Base-by-base conservation (phyloP, 2,888 invertebrate genomes). In the Ptychoptera albimana region DNA sequence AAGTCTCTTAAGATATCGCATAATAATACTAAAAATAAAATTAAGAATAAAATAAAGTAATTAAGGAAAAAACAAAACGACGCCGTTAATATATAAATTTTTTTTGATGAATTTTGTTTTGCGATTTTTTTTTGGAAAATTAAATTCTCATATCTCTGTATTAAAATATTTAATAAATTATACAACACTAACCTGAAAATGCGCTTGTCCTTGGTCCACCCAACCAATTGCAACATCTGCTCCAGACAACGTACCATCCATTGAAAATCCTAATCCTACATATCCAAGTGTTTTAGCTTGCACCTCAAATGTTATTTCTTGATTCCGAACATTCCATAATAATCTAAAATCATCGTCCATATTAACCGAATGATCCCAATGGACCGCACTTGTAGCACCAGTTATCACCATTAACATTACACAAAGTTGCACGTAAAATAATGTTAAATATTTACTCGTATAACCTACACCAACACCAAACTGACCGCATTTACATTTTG, bases 171-270 rank as follows among this genome's bases (percentile, higher is more conserved):
- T n/a, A n/a, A n/a, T n/a, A 23, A 23, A 23, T 7, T 5, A 7
- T 23, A 23, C 7, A 23, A 23, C n/a, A 72, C 79, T 79, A 66
- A 85, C 85, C 78, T 84, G 77, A 65, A 85, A 75, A 66, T 82
- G 79, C 54, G 82, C 82, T 67, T 77, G 75, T 59, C 77, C 76
- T 55, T 82, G 79, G 67, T 85, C 82, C 53, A 91, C 82, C 89
- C 91, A 91, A 48, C 84, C 88, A 60, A 91, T 77, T 53, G 88
- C 79, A 67, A 92, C 77, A 72, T 92, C 91, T 47, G 86, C 78
- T 39, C 83, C 84, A 57, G 77, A 73, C 76, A 84, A 79, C 52
- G 77, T 75, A 50, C 85, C 83, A 58, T 77, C 80, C 45, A 75
- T 75, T 52, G 86, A 86, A 64, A 91, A 84, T 47, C 91, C 92